Percentiles rank a stretch among this genome's conserved stretches.
Evolutionary conservation across 2,888 invertebrate species (phyloP).

Genomic region (Cephalotes varians): DNA sequence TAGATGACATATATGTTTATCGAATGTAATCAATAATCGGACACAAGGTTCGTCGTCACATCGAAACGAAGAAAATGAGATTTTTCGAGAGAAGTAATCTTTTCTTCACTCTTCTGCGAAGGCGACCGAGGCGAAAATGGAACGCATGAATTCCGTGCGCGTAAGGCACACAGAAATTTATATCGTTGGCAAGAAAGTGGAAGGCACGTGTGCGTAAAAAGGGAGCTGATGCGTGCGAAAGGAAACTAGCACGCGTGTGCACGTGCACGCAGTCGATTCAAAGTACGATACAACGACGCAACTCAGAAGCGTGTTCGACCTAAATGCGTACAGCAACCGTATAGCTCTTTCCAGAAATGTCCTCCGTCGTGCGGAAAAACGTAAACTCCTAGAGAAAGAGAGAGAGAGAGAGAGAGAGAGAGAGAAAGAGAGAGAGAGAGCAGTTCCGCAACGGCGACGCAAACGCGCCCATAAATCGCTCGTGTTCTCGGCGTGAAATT

Average conservation of each 20-base stretch:
- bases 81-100: slow-evolving; percentile 37
- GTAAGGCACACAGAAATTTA: slow-evolving; percentile 61
- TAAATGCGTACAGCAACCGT: slow-evolving; percentile 63
- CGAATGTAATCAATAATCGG: neutral
- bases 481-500: slow-evolving; percentile 64
- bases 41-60: neutral
- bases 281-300: slow-evolving; percentile 40
- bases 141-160: slow-evolving; percentile 46
- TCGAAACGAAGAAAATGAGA: slow-evolving; percentile 26
- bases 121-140: slow-evolving; percentile 54
- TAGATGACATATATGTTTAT: neutral
- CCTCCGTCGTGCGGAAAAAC: slow-evolving; percentile 48
- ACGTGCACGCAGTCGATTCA: slow-evolving; percentile 61
- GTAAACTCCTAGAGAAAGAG: no score
- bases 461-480: slow-evolving; percentile 68
- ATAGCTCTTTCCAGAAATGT: slow-evolving; percentile 53
- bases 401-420: no score
- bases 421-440: no score
- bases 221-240: slow-evolving; percentile 52
- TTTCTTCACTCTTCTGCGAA: slow-evolving; percentile 12
- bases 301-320: slow-evolving; percentile 63
- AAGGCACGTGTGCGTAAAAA: neutral
- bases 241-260: slow-evolving; percentile 29
- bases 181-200: slow-evolving; percentile 53
- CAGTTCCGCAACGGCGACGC: slow-evolving; percentile 49